Evolutionary conservation across 2,888 invertebrate genomes (phyloP).

Genomic region (Agonopterix heracliana): DNA sequence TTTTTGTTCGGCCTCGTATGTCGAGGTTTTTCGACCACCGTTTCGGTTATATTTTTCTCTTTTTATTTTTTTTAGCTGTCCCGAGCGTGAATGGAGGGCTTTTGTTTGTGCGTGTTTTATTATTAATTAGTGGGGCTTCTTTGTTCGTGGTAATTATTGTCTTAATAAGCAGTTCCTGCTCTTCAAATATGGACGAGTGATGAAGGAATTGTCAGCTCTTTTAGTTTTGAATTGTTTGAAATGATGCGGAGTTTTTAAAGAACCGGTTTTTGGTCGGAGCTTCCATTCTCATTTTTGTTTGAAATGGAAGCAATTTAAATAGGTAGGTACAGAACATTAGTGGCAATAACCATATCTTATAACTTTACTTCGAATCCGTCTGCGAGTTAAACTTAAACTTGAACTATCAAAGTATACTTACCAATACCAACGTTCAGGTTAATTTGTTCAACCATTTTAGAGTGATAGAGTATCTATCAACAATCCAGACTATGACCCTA

Average conservation of each 20-base stretch:
- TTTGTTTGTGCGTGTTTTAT: conserved; percentile 75
- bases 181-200: conserved; percentile 55
- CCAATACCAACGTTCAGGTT: no score
- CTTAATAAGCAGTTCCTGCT: conserved; percentile 75
- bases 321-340: no score
- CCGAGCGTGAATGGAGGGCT: conserved; percentile 69
- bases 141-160: conserved; percentile 76
- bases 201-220: conserved; percentile 60
- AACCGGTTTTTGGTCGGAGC: conserved; percentile 30
- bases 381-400: no score
- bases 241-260: conserved; percentile 34
- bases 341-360: no score
- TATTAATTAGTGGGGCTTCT: conserved; percentile 74
- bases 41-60: conserved; percentile 51
- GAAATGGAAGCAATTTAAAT: neutral
- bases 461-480: no score
- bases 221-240: conserved; percentile 47
- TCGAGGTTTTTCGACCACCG: conserved; percentile 74
- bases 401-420: no score
- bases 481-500: no score
- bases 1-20: conserved; percentile 73
- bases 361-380: no score
- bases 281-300: conserved; percentile 15
- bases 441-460: no score
- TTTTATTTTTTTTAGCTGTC: conserved; percentile 53